Conservation (phyloP, 1,140 invertebrate species). For the Drosophila carrolli region DNA sequence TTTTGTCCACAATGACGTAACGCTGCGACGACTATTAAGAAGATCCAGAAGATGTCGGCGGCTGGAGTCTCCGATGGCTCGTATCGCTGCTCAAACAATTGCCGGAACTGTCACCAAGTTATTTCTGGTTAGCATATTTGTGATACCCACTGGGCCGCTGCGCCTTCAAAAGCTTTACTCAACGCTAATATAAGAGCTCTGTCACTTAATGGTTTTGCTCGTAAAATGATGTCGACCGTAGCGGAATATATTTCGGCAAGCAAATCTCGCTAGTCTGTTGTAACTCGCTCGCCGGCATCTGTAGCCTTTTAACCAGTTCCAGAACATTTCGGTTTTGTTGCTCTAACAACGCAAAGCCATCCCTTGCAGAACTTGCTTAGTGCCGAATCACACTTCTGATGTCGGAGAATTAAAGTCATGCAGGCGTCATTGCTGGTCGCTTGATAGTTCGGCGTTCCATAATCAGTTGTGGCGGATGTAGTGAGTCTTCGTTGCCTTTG, state of each 20-base stretch:
- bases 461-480: not conserved
- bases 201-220: too few relatives aligned
- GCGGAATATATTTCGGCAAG: slow-evolving; percentile 1
- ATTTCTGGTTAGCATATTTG: not conserved
- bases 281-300: not conserved
- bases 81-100: not conserved
- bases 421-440: not conserved
- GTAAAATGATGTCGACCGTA: not conserved
- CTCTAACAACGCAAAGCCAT: not conserved
- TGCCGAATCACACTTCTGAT: slow-evolving; percentile 6
- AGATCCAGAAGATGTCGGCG: not conserved
- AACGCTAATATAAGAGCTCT: too few relatives aligned
- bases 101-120: not conserved
- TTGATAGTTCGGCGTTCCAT: not conserved
- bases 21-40: not conserved
- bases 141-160: not conserved
- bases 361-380: not conserved
- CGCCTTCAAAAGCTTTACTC: not conserved
- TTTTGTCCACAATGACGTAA: slow-evolving; percentile 2
- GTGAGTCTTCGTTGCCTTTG: not conserved
- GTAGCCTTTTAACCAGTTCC: slow-evolving; percentile 4
- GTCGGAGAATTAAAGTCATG: not conserved
- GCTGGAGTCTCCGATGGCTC: not conserved
- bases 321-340: not conserved
- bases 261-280: slow-evolving; percentile 1